Percentiles rank a stretch among this genome's conserved stretches.
These are phyloP conservation scores for Sinotaia quadrata DNA, from an alignment of 2,888 invertebrate species.

Conservation along the genomic window DNA sequence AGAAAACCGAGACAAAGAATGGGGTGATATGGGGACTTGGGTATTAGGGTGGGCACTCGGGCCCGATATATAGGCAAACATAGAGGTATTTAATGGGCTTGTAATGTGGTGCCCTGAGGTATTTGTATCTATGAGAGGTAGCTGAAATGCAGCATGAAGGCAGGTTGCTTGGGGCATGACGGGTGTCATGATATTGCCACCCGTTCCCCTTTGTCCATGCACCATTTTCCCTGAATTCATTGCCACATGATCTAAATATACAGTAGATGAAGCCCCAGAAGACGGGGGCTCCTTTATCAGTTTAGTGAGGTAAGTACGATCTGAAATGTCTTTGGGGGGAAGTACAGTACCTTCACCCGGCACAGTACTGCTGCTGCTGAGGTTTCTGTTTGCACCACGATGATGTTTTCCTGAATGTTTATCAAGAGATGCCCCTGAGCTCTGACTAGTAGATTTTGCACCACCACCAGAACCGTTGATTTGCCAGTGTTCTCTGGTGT, in stretches of 20 bases:
- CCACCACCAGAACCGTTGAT: background rate
- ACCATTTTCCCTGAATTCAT: conserved; percentile 26
- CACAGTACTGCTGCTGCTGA: conserved; percentile 25
- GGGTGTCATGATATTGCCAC: background rate
- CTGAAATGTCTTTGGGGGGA: conserved; percentile 9
- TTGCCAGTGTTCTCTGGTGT: background rate
- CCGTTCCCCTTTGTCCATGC: conserved; percentile 4
- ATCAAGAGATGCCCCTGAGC: conserved; percentile 15
- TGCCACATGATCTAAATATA: conserved; percentile 24
- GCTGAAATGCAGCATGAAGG: conserved; percentile 37
- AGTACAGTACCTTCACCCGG: background rate
- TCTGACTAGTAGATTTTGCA: background rate
- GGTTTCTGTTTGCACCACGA: conserved; percentile 8
- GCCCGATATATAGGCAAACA: conserved; percentile 23
- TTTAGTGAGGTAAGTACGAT: conserved; percentile 26
- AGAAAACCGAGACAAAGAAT: conserved; percentile 19
- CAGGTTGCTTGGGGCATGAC: conserved; percentile 15
- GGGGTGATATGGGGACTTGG: conserved; percentile 2
- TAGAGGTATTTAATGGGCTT: conserved; percentile 19
- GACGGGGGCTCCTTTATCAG: conserved; percentile 23
- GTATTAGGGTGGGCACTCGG: conserved; percentile 19
- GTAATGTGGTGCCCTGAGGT: conserved; percentile 20
- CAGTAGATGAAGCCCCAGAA: background rate
- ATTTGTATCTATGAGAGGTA: conserved; percentile 34
- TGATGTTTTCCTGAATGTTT: background rate